Evolutionary conservation across 2,113 vertebrate species (phyloP).

Genomic region (Heliornis fulica): DNA sequence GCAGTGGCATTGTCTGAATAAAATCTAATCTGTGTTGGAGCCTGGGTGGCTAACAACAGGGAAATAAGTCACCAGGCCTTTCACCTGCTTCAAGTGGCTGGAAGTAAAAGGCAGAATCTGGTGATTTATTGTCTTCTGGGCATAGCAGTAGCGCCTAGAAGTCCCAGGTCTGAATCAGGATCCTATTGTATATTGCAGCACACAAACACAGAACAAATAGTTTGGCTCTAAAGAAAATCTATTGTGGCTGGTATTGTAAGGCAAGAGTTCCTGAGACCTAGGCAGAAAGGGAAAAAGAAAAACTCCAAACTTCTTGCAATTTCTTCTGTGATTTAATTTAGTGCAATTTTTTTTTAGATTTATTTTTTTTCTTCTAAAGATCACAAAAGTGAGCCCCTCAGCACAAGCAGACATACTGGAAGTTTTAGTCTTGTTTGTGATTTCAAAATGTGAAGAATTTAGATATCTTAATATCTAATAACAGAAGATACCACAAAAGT

Average conservation of each 20-base stretch:
- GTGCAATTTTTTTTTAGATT: no score
- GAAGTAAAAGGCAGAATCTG: neutral
- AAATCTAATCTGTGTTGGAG: conserved; percentile 10
- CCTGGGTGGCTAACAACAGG: neutral
- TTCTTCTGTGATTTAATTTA: neutral
- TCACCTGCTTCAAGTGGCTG: neutral
- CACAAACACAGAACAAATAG: neutral
- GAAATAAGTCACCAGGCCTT: neutral
- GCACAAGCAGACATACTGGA: neutral
- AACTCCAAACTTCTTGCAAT: neutral
- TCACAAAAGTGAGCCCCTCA: neutral
- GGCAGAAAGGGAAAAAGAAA: fast-evolving
- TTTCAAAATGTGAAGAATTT: neutral
- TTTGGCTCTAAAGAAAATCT: neutral
- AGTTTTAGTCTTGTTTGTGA: neutral
- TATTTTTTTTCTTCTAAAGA: no score
- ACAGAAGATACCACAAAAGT: neutral
- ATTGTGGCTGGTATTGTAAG: neutral
- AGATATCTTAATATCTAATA: neutral
- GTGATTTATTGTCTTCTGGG: neutral
- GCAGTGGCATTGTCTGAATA: neutral
- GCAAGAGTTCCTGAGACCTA: neutral
- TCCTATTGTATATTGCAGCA: neutral
- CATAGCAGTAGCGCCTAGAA: neutral
- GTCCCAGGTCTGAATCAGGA: neutral